These are phyloP conservation scores for Muntiacus muntjak DNA, from an alignment of 2,113 vertebrate species.

Conservation along the genomic window DNA sequence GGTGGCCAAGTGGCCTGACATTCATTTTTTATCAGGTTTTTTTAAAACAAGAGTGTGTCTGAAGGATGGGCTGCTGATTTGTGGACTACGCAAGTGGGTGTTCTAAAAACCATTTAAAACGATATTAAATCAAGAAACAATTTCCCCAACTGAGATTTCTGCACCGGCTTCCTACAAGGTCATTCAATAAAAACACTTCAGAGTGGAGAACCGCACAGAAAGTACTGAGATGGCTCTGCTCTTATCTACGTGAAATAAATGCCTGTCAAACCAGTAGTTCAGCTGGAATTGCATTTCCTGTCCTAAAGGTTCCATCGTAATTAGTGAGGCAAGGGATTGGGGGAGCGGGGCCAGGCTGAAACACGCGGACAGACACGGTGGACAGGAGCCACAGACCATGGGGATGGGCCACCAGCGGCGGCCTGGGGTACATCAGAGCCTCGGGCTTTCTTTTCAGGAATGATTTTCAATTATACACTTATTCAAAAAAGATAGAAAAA, in stretches of 20 bases:
- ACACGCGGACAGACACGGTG: rapidly evolving
- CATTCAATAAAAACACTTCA: neutral
- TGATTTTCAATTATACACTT: neutral
- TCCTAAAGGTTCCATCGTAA: neutral
- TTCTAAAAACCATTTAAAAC: neutral
- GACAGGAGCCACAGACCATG: neutral
- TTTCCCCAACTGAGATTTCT: neutral
- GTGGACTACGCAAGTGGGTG: rapidly evolving
- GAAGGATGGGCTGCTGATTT: neutral
- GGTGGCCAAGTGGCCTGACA: neutral
- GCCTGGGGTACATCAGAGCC: neutral
- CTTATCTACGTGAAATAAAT: rapidly evolving
- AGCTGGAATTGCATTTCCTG: neutral
- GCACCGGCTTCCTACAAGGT: neutral
- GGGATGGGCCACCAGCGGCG: rapidly evolving
- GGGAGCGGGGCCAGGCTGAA: neutral
- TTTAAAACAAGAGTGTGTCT: neutral
- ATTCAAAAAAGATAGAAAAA: neutral
- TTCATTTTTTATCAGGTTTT: neutral
- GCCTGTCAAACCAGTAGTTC: too few species aligned
- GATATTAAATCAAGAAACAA: neutral
- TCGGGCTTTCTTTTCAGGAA: neutral
- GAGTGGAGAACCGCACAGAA: rapidly evolving
- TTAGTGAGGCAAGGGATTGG: rapidly evolving
- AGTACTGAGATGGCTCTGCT: rapidly evolving